Evolutionary conservation across 1,140 invertebrate species (phyloP), one percentile per base, ranked within the genome.

Genomic region (Papilio dardanus): DNA sequence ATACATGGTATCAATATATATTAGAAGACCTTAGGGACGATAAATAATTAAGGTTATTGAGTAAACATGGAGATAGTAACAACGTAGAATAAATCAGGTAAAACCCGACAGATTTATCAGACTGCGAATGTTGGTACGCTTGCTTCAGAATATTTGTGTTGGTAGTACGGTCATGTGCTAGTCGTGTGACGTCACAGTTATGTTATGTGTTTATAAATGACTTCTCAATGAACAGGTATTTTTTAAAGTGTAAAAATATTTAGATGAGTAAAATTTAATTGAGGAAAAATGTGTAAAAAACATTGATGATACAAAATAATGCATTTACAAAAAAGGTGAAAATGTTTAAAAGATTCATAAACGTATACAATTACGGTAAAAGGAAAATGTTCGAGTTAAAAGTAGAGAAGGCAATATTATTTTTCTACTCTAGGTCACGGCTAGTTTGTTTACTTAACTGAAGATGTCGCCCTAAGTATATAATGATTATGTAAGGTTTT

Each of bases 131-230:
- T 68, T 35, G 31, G 33, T 19, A 35, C 8, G 21, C 66, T 68
- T 37, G 66, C 33, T 10, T 37, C 31, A 68, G n/a, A n/a, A n/a
- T 8, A 37, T 68, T 33, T 19, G 66, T 37, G 66, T 68, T 37
- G 66, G 31, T 40, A 35, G 66, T 68, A 68, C 31, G n/a, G 19
- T 68, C 66, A 68, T 68, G 50, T 54, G 50, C 50, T 54, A 24
- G 7, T 21, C 12, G 19, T 24, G n/a, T 68, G 66, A 68, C 33
- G 66, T 68, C 66, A 68, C 8, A 68, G 19, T 37, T 37, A 68
- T 40, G 50, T 54, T 24, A 54, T 54, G 19, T 8, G 12, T 24
- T 54, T 24, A 54, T 54, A 68, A 24, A 37, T 33, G 4, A 68
- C 42, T 46, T 16, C 33, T 35, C 40, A 42, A 12, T 50, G 21